A percentile compares a stretch with the other conserved stretches of the same genome.
phyloP scores from a whole-genome alignment of 2,113 vertebrate genomes.

The Crotalus horridus region DNA sequence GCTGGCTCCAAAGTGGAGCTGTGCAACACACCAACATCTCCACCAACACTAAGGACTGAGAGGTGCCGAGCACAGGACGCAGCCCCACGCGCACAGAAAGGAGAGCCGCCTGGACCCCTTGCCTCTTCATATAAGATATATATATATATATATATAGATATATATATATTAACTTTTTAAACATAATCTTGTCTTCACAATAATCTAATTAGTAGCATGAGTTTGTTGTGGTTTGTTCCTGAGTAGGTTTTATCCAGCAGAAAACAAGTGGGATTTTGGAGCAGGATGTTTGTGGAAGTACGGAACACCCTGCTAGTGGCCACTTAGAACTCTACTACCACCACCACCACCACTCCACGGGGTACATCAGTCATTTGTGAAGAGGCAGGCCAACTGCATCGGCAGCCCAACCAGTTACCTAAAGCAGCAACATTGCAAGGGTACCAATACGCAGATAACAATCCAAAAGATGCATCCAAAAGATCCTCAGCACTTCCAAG shows the following conservation, averaged over 20 bases:
- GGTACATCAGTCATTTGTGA: neutral
- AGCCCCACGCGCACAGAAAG: slow-evolving; percentile 7
- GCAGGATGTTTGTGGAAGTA: neutral
- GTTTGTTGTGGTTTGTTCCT: slow-evolving; percentile 27
- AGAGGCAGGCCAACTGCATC: neutral
- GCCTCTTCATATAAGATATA: slow-evolving; percentile 26
- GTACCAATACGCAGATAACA: neutral
- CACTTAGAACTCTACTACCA: neutral
- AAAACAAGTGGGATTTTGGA: slow-evolving; percentile 26
- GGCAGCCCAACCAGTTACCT: neutral
- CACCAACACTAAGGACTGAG: slow-evolving; percentile 7
- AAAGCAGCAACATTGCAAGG: neutral
- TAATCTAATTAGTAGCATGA: slow-evolving; percentile 21
- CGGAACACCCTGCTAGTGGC: neutral
- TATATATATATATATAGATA: neutral
- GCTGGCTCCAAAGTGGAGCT: slow-evolving; percentile 29
- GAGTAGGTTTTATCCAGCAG: slow-evolving; percentile 28
- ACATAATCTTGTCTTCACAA: slow-evolving; percentile 35
- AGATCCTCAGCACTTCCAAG: neutral
- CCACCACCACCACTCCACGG: neutral
- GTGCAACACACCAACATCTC: slow-evolving; percentile 30
- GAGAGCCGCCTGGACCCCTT: neutral
- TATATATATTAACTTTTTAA: slow-evolving; percentile 37
- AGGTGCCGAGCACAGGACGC: neutral
- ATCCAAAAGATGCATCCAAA: neutral